phyloP scores from a whole-genome alignment of 1,140 invertebrate genomes.

The Drosophila fuyamai region DNA sequence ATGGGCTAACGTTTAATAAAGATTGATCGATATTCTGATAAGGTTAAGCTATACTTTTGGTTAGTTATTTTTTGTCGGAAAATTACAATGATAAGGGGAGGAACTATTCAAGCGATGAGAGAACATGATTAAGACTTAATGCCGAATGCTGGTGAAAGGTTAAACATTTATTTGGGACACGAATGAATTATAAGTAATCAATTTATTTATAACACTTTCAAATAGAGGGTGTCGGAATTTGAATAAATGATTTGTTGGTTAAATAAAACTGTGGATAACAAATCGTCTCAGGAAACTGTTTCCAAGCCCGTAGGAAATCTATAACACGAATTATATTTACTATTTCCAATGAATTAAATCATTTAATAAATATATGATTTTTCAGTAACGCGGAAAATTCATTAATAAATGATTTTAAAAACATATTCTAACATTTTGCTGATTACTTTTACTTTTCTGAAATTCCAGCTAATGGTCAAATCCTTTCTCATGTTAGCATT shows the following conservation, averaged over 20 bases:
- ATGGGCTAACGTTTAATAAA: conserved; percentile 75
- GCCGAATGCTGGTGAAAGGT: no score
- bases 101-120: neutral
- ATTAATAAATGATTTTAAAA: no score
- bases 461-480: neutral
- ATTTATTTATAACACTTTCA: no score
- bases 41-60: conserved; percentile 30
- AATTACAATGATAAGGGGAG: neutral
- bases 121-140: conserved; percentile 4
- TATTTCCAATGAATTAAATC: no score
- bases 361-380: no score
- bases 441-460: neutral
- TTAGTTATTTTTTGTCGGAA: conserved; percentile 7
- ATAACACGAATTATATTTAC: no score
- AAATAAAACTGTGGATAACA: no score
- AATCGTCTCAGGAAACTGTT: no score
- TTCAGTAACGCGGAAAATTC: no score
- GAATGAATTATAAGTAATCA: neutral
- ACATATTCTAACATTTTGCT: neutral
- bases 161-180: neutral
- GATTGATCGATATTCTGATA: conserved; percentile 64
- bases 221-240: no score
- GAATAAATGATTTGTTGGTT: no score
- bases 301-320: no score
- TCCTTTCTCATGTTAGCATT: neutral